phyloP scores from a whole-genome alignment of 53 echinoderm and acorn worm species.

The Mesocentrotus franciscanus region DNA sequence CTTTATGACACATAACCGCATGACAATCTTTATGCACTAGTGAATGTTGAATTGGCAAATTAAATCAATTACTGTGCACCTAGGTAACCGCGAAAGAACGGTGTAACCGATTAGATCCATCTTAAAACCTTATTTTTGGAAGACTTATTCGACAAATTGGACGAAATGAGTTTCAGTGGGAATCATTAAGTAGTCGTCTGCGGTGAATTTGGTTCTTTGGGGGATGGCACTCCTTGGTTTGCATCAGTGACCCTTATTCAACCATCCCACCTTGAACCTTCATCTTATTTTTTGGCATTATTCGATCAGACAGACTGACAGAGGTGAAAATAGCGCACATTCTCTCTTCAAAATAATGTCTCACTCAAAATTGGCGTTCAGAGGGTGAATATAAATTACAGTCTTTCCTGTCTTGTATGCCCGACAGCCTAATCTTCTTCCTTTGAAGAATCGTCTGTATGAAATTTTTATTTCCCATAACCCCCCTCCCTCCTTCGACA shows the following conservation, averaged over 20 bases:
- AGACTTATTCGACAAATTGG: slow-evolving; percentile 55
- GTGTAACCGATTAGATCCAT: slow-evolving; percentile 62
- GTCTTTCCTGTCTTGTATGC: neutral
- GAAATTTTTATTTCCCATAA: neutral
- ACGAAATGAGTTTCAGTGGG: slow-evolving; percentile 59
- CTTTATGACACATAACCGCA: slow-evolving; percentile 62
- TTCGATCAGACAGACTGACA: neutral
- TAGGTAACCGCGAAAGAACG: slow-evolving; percentile 56
- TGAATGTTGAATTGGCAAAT: slow-evolving; percentile 45
- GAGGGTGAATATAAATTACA: neutral
- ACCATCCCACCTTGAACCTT: neutral
- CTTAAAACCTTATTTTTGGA: slow-evolving; percentile 47
- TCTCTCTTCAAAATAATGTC: neutral
- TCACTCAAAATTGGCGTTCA: neutral
- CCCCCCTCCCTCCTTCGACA: neutral
- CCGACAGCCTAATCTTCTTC: no score
- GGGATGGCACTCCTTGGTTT: slow-evolving; percentile 18
- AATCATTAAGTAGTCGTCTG: slow-evolving; percentile 54
- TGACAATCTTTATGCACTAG: slow-evolving; percentile 50
- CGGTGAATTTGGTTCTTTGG: slow-evolving; percentile 51
- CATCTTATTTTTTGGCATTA: neutral
- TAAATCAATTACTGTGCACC: slow-evolving; percentile 58
- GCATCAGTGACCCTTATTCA: slow-evolving; percentile 14
- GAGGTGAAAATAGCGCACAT: neutral
- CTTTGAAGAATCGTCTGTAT: neutral